Base-by-base conservation (phyloP, 2,888 invertebrate genomes). In the Criorhina ranunculi region DNA sequence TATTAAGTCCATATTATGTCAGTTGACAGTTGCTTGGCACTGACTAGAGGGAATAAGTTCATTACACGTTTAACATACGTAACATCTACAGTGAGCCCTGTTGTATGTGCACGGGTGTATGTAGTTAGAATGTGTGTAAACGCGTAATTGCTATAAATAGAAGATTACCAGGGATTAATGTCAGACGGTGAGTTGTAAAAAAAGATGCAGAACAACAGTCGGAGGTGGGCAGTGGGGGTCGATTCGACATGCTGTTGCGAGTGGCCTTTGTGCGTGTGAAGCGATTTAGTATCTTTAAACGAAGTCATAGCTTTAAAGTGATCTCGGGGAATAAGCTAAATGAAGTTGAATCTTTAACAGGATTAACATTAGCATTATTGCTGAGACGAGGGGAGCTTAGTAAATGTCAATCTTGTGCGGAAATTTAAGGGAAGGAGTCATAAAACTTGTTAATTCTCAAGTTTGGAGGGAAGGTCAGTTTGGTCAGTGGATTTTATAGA, bases 61-160 rank as follows among this genome's bases (percentile, higher is more conserved):
- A 73, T 51, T 79, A 72, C 73, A 73, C 59, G 59, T 51, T 66
- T 73, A 44, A 66, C 64, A 64, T 64, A 57, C 6, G 24, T 15
- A 42, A 53, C 72, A 3, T 5, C 42, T 17, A 17, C 29, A 9
- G 24, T n/a, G n/a, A n/a, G n/a, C n/a, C n/a, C n/a, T n/a, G n/a
- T n/a, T n/a, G 15, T 24, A 19, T 4, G 9, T 24, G 35, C 15
- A 9, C 42, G 66, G n/a, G n/a, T n/a, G n/a, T 49, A 15, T 44
- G 29, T 49, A 66, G 75, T 37, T 11, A 17, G 19, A 33, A 24
- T 60, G 17, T 64, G 60, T 69, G 64, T 49, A 69, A 76, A 55
- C 69, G 80, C 80, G 80, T 85, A 85, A 85, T 85, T 75, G 75
- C 85, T 85, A 85, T 85, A 85, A 85, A 85, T 85, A 85, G 85